Evolutionary conservation across 2,888 invertebrate genomes (phyloP).

Genomic region (Nasonovia ribisnigri): DNA sequence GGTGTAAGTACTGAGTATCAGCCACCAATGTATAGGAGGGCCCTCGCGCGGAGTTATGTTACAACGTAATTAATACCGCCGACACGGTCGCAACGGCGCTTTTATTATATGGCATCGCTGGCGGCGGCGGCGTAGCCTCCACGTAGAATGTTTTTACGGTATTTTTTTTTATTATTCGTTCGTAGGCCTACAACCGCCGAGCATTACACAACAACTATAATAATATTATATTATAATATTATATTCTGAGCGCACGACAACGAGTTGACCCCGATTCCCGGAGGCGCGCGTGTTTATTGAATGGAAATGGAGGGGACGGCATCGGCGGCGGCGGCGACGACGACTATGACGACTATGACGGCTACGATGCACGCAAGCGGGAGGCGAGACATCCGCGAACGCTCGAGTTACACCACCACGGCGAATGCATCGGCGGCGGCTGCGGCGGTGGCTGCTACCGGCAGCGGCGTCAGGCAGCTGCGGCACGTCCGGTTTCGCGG

Average conservation of each 20-base stretch:
- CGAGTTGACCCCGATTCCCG: conserved; percentile 61
- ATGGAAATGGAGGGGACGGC: conserved; percentile 38
- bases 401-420: conserved; percentile 38
- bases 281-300: conserved; percentile 53
- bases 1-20: not conserved
- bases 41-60: not conserved
- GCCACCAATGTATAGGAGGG: not conserved
- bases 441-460: not conserved
- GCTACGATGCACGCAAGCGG: not conserved
- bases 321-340: not conserved
- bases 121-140: not conserved
- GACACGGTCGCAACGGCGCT: not conserved
- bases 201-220: not conserved
- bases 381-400: conserved; percentile 55
- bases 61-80: conserved; percentile 27
- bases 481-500: conserved; percentile 60
- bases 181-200: not conserved
- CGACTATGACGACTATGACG: conserved; percentile 29
- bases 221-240: not conserved
- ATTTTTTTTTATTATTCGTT: not conserved
- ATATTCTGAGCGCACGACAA: not conserved
- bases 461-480: conserved; percentile 37
- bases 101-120: conserved; percentile 10
- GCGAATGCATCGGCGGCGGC: not conserved
- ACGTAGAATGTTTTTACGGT: not conserved